phyloP scores from a whole-genome alignment of 2,113 vertebrate genomes.

The Gasterosteus aculeatus region DNA sequence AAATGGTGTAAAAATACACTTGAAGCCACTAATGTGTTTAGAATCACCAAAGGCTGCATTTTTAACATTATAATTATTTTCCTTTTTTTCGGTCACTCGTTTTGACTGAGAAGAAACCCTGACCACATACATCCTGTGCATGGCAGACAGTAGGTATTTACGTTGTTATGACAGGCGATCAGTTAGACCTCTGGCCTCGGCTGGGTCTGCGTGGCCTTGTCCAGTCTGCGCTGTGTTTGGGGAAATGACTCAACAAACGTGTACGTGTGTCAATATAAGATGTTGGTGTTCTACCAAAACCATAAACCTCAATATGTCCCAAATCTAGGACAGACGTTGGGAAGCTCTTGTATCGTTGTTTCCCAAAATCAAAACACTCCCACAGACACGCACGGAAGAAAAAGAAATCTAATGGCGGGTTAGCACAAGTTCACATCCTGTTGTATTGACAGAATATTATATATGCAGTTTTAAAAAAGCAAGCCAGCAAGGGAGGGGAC shows the following conservation, averaged over 20 bases:
- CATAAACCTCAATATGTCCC: slow-evolving; percentile 48
- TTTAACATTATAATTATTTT: background rate
- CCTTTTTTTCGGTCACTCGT: slow-evolving; percentile 37
- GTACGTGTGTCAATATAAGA: background rate
- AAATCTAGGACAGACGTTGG: slow-evolving; percentile 24
- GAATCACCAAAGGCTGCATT: background rate
- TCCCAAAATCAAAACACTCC: slow-evolving; percentile 11
- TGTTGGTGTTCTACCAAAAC: slow-evolving; percentile 19
- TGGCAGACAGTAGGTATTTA: slow-evolving; percentile 39
- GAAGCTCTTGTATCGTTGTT: slow-evolving; percentile 39
- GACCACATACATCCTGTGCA: slow-evolving; percentile 49
- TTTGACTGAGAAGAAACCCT: slow-evolving; percentile 20
- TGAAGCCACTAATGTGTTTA: background rate
- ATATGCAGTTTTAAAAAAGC: slow-evolving; percentile 4
- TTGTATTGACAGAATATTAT: slow-evolving; percentile 11
- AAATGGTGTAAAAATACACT: background rate
- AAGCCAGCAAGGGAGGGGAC: background rate
- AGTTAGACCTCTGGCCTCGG: slow-evolving; percentile 56
- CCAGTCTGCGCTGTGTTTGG: slow-evolving; percentile 40
- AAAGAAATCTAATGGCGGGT: slow-evolving; percentile 40
- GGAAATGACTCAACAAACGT: slow-evolving; percentile 10
- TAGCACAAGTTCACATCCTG: slow-evolving; percentile 26
- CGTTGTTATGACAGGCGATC: slow-evolving; percentile 55
- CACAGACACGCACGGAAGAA: background rate
- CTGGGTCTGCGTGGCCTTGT: slow-evolving; percentile 54